These are phyloP conservation scores for Gastrophryne carolinensis DNA, from an alignment of 2,797 vertebrate genomes.

Conservation along the genomic window DNA sequence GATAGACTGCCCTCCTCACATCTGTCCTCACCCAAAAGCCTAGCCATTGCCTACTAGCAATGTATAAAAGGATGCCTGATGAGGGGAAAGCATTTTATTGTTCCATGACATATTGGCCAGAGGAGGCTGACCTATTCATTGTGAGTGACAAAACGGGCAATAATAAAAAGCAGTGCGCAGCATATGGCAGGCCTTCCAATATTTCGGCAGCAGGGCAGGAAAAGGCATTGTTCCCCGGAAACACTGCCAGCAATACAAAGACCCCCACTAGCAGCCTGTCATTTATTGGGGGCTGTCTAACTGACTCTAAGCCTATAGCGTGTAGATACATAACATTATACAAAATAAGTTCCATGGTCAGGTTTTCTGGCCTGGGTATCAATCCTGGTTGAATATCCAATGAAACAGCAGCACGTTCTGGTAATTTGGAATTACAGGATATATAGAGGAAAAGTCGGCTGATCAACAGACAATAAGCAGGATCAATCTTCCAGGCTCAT, in stretches of 20 bases:
- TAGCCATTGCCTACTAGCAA: background rate
- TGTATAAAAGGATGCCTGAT: background rate
- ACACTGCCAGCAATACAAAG: conserved; percentile 8
- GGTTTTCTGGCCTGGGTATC: no score
- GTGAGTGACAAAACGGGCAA: background rate
- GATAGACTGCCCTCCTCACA: background rate
- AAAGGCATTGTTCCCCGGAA: conserved; percentile 17
- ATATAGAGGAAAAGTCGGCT: no score
- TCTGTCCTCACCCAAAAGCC: background rate
- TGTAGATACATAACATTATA: no score
- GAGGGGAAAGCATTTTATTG: background rate
- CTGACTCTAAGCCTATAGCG: no score
- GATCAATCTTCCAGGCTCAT: no score
- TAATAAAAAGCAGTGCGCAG: conserved; percentile 14
- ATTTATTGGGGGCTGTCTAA: conserved; percentile 14
- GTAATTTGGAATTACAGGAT: no score
- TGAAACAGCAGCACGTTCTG: no score
- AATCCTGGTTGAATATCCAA: no score
- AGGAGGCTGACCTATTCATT: conserved; percentile 7
- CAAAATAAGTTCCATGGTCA: no score
- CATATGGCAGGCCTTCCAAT: conserved; percentile 33
- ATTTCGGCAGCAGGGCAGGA: background rate
- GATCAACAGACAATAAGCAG: no score
- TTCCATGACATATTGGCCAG: background rate
- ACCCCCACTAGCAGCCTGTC: conserved; percentile 26